These are phyloP conservation scores for Heliangelus exortis DNA, from an alignment of 2,797 vertebrate genomes.

Conservation along the genomic window DNA sequence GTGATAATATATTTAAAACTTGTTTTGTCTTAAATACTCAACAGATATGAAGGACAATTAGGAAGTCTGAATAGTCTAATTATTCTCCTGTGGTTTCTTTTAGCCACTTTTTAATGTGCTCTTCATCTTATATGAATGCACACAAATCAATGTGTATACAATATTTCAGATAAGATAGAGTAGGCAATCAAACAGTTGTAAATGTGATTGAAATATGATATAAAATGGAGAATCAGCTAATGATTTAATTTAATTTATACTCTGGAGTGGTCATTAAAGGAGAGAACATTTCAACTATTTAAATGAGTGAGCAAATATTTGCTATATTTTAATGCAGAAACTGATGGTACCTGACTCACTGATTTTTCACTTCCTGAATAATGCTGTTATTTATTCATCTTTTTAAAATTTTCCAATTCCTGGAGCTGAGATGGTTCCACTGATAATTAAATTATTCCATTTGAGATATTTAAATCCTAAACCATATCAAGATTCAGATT, in stretches of 20 bases:
- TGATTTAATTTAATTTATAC: conserved; percentile 40
- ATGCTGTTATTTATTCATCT: not conserved
- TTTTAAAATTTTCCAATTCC: not conserved
- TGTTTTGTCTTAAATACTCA: conserved; percentile 1
- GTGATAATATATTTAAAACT: not conserved
- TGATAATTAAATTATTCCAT: not conserved
- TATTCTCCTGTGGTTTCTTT: conserved; percentile 31
- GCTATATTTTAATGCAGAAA: not conserved
- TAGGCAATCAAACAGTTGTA: conserved; percentile 16
- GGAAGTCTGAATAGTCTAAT: not conserved
- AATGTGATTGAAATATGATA: conserved; percentile 43
- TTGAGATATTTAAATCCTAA: not conserved
- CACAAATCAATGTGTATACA: conserved; percentile 35
- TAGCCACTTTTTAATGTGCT: not conserved
- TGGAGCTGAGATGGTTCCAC: not conserved
- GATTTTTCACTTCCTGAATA: not conserved
- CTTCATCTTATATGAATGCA: conserved; percentile 26
- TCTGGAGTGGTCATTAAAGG: not conserved
- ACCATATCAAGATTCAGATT: not conserved
- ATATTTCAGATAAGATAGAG: conserved; percentile 11
- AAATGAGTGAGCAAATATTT: conserved; percentile 27
- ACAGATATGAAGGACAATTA: not conserved
- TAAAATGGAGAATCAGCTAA: conserved; percentile 39
- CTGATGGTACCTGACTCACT: not conserved
- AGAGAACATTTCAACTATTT: not conserved